Conservation (phyloP, 2,113 vertebrate genomes). For the Cebidichthys violaceus region DNA sequence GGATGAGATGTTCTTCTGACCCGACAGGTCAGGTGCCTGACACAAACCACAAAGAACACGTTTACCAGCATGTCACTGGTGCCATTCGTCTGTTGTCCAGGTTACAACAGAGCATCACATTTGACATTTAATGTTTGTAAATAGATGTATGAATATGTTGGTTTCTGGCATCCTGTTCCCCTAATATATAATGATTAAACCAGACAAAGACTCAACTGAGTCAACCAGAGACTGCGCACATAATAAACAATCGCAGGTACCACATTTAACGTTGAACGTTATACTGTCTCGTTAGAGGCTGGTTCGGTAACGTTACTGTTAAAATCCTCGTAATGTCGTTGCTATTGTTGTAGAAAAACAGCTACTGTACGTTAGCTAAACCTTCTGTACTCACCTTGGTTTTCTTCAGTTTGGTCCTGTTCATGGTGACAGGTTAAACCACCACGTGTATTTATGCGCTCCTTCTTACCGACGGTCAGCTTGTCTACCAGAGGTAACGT, state of each 20-base stretch:
- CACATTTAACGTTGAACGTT: neutral
- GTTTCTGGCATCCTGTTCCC: neutral
- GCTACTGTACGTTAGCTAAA: neutral
- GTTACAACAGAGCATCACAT: neutral
- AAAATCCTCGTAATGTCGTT: neutral
- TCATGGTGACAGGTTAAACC: slow-evolving; percentile 50
- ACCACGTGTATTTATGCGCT: neutral
- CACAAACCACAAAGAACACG: slow-evolving; percentile 23
- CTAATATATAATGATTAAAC: neutral
- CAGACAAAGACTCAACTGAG: too few relatives aligned
- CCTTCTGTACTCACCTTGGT: slow-evolving; percentile 49
- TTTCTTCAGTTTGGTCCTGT: slow-evolving; percentile 63
- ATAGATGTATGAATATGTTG: neutral
- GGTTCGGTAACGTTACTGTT: neutral
- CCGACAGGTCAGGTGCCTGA: slow-evolving; percentile 42
- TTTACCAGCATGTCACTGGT: neutral
- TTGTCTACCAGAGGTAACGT: neutral
- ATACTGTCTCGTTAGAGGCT: neutral
- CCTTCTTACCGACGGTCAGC: neutral
- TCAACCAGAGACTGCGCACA: neutral
- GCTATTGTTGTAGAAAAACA: neutral
- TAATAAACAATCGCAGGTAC: neutral
- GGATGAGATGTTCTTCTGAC: slow-evolving; percentile 63
- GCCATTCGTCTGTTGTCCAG: neutral
- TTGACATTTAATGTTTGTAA: neutral